Percentiles rank a stretch among this genome's conserved stretches.
phyloP scores from a whole-genome alignment of 2,888 invertebrate species.

The Euzophera pinguis region DNA sequence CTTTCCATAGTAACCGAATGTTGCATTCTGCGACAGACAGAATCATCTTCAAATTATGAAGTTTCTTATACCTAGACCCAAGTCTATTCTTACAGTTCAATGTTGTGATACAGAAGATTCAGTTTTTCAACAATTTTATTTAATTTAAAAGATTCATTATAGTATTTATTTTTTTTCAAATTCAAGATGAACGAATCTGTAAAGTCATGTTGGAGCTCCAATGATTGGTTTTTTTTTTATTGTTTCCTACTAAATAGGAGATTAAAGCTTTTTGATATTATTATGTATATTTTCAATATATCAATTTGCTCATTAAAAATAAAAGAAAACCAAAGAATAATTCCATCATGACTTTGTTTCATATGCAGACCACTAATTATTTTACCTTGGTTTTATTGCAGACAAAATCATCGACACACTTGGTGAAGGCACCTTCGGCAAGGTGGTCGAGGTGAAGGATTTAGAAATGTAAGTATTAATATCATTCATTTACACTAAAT shows the following conservation, averaged over 20 bases:
- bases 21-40: conserved; percentile 21
- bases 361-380: conserved; percentile 46
- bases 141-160: conserved; percentile 31
- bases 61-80: conserved; percentile 25
- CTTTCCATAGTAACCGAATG: conserved; percentile 20
- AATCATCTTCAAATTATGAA: conserved; percentile 21
- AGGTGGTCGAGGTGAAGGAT: conserved; percentile 99
- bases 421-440: conserved; percentile 99
- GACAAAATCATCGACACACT: conserved; percentile 99
- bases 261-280: not conserved
- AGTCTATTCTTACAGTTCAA: conserved; percentile 39
- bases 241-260: not conserved
- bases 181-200: conserved; percentile 16
- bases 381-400: conserved; percentile 85
- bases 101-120: conserved; percentile 45
- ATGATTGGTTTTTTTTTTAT: conserved; percentile 29
- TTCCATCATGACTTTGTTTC: conserved; percentile 61
- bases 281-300: conserved; percentile 13
- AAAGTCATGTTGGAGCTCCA: conserved; percentile 56
- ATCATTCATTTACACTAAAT: not conserved
- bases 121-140: conserved; percentile 30
- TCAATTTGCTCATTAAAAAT: conserved; percentile 23
- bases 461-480: conserved; percentile 89
- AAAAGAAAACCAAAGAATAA: conserved; percentile 40
- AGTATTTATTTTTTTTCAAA: conserved; percentile 26